Evolutionary conservation across 2,888 invertebrate species (phyloP), one percentile per base, ranked within the genome.

Genomic region (Tinea pellionella): DNA sequence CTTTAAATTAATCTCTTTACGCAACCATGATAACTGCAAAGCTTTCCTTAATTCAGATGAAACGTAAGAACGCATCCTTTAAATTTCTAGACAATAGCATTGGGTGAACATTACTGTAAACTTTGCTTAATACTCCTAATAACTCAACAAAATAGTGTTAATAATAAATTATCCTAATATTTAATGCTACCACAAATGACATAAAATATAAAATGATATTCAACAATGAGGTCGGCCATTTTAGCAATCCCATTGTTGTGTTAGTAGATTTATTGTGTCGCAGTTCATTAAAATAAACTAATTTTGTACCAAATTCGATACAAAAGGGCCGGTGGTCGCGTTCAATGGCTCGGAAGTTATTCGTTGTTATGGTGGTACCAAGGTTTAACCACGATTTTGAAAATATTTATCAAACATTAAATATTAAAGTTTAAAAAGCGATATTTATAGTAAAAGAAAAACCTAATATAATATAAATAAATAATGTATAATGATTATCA

Each of bases 281-380:
- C 57, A 57, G 32, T 57, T 57, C 32, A 57, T 57, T 57, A 57
- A 30, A 32, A 19, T 24, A 57, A 57, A 57, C 57, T 57, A 57
- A 57, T 57, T 57, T 57, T 57, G 57, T 57, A 29, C 19, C 19
- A 29, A 32, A 57, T 16, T 8, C 30, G 30, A 57, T 32, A 57
- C 57, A 57, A 57, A 47, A 57, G 57, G 57, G 32, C 30, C 32
- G 57, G 55, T 29, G 55, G 11, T 47, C 32, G 32, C 32, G 57
- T 57, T 53, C 53, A 53, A 53, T 57, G 57, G 57, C 11, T 32
- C 57, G 57, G 57, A 57, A 57, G 32, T 29, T 7, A 13, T 12
- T 9, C 15, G 47, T 16, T n/a, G 13, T 4, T 6, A n/a, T 16
- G n/a, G 47, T 16, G 2, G 47, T 9, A 47, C 15, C 47, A 47